These are phyloP conservation scores for Protobothrops flavoviridis DNA, from an alignment of 2,113 vertebrate genomes.

Conservation along the genomic window DNA sequence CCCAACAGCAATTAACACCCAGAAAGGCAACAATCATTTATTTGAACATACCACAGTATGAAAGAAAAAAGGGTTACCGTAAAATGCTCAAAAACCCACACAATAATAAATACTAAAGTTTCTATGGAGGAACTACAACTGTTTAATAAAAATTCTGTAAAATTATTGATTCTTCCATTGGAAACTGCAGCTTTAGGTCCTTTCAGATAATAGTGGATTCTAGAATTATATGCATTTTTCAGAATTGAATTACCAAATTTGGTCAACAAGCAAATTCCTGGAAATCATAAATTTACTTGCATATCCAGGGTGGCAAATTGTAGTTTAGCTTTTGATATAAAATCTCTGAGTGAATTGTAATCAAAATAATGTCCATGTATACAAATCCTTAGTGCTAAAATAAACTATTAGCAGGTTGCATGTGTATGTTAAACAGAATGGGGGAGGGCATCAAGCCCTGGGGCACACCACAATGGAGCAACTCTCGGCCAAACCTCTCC, in stretches of 20 bases:
- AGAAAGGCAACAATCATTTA: not conserved
- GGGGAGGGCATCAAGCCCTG: not conserved
- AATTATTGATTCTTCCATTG: not conserved
- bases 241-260: fast-evolving
- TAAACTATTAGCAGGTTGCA: not conserved
- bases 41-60: not conserved
- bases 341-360: not conserved
- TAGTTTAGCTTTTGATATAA: fast-evolving
- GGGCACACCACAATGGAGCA: not conserved
- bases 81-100: constrained; percentile 21
- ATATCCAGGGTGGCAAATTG: not conserved
- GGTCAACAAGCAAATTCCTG: not conserved
- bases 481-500: not conserved
- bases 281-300: not conserved
- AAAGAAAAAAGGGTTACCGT: not conserved
- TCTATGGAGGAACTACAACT: not conserved
- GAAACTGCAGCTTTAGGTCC: not conserved
- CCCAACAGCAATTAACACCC: not conserved
- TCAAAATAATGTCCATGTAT: not conserved
- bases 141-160: not conserved
- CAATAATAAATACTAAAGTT: constrained; percentile 1
- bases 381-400: not conserved
- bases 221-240: not conserved
- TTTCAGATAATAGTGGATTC: fast-evolving
- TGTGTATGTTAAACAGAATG: not conserved